Percentiles rank a stretch among this genome's conserved stretches.
phyloP scores from a whole-genome alignment of 1,140 invertebrate genomes.

The Drosophila sp. region DNA sequence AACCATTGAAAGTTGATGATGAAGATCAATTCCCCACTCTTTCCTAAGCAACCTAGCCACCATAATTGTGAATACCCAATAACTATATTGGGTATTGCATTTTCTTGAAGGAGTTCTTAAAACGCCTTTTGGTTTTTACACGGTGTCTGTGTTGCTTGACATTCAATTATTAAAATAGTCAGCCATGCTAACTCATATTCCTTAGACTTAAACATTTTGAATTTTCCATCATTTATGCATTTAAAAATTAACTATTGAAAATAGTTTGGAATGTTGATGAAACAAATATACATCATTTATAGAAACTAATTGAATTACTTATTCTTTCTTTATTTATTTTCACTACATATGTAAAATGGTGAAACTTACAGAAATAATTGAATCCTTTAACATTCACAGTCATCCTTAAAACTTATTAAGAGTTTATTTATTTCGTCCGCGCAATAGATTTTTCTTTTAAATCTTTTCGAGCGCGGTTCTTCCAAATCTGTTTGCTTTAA shows the following conservation, averaged over 20 bases:
- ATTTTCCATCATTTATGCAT: slow-evolving; percentile 56
- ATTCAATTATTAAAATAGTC: slow-evolving; percentile 47
- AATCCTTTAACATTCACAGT: neutral
- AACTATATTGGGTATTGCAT: slow-evolving; percentile 44
- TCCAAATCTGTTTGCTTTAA: slow-evolving; percentile 14
- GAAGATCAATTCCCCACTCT: slow-evolving; percentile 97
- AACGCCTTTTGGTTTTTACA: slow-evolving; percentile 35
- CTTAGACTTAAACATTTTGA: slow-evolving; percentile 54
- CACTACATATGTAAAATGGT: neutral
- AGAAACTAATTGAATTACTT: slow-evolving; percentile 28
- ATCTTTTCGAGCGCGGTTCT: slow-evolving; percentile 14
- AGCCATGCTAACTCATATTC: slow-evolving; percentile 48
- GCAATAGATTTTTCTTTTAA: slow-evolving; percentile 39
- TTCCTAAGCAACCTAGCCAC: slow-evolving; percentile 82
- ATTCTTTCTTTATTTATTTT: slow-evolving; percentile 16
- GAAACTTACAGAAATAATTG: neutral
- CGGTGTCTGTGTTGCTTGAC: slow-evolving; percentile 45
- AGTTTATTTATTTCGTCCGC: slow-evolving; percentile 22
- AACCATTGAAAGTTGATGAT: slow-evolving; percentile 91
- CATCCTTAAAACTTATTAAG: slow-evolving; percentile 31
- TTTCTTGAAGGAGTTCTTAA: slow-evolving; percentile 39
- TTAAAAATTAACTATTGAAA: slow-evolving; percentile 65
- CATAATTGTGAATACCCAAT: slow-evolving; percentile 25
- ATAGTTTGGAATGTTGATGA: slow-evolving; percentile 65
- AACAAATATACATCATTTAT: slow-evolving; percentile 57